phyloP scores from a whole-genome alignment of 2,888 invertebrate species.

The Chloroclystis v-ata region DNA sequence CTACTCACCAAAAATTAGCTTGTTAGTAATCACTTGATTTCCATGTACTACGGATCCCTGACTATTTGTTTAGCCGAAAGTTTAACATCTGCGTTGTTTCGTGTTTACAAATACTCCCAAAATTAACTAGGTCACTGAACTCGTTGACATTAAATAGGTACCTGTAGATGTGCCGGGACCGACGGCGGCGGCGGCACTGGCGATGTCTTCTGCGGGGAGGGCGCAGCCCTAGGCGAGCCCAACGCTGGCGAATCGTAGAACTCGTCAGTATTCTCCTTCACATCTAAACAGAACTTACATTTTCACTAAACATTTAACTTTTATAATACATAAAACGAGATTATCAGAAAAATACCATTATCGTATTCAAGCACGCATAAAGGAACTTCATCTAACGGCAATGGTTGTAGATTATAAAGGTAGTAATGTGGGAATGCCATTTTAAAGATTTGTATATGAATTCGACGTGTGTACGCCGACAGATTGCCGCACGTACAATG shows the following conservation, averaged over 20 bases:
- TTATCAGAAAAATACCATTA: constrained; percentile 29
- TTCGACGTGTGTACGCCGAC: constrained; percentile 32
- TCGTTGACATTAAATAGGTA: background rate
- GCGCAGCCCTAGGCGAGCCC: constrained; percentile 59
- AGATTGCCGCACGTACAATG: constrained; percentile 41
- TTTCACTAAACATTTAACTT: no score
- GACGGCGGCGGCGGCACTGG: constrained; percentile 36
- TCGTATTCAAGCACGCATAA: constrained; percentile 72
- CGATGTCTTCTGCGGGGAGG: constrained; percentile 30
- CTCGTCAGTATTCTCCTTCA: constrained; percentile 52
- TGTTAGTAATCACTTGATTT: no score
- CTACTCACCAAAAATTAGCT: no score
- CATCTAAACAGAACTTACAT: constrained; percentile 49
- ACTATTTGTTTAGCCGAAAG: no score
- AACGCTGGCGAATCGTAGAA: constrained; percentile 65
- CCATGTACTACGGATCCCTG: no score
- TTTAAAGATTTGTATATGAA: constrained; percentile 19
- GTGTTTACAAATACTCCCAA: background rate
- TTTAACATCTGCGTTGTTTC: no score
- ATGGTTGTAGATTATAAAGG: constrained; percentile 53
- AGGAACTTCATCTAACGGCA: constrained; percentile 71
- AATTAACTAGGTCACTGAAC: background rate
- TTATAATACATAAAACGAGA: no score
- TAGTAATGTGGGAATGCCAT: constrained; percentile 46
- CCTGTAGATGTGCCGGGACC: constrained; percentile 26